Conservation (phyloP, 1,140 invertebrate species). For the Acromyrmex heyeri region DNA sequence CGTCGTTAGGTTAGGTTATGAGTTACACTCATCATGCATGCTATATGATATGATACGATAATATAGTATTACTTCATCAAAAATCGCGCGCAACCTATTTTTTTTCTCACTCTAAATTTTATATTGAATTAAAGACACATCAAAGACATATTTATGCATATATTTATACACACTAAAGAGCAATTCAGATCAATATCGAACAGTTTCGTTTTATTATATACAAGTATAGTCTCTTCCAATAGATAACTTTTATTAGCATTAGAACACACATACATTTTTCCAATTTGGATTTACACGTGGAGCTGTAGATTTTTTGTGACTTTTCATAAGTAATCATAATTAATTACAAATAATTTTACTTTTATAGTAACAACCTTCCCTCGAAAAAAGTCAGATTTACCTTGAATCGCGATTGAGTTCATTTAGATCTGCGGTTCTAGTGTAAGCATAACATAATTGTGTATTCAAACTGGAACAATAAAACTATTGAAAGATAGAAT, state of each 20-base stretch:
- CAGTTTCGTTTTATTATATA: neutral
- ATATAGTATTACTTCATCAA: neutral
- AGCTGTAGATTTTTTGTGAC: no score
- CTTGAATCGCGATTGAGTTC: no score
- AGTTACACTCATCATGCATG: conserved; percentile 23
- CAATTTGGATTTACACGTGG: no score
- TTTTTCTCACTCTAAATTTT: neutral
- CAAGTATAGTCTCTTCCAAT: neutral
- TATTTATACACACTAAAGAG: no score
- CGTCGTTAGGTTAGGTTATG: conserved; percentile 11
- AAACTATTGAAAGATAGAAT: neutral
- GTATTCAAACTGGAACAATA: neutral
- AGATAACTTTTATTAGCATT: neutral
- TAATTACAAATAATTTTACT: no score
- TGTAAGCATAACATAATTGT: neutral
- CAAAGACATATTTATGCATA: neutral
- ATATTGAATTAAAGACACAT: neutral
- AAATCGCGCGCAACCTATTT: neutral
- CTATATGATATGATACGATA: neutral
- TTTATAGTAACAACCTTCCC: no score
- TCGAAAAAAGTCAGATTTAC: no score
- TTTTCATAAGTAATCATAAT: no score
- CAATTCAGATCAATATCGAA: neutral
- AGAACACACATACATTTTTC: no score
- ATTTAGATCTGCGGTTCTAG: no score